A percentile compares a stretch with the other conserved stretches of the same genome.
Evolutionary conservation across 2,888 invertebrate species (phyloP).

Genomic region (Zootermopsis nevadensis): DNA sequence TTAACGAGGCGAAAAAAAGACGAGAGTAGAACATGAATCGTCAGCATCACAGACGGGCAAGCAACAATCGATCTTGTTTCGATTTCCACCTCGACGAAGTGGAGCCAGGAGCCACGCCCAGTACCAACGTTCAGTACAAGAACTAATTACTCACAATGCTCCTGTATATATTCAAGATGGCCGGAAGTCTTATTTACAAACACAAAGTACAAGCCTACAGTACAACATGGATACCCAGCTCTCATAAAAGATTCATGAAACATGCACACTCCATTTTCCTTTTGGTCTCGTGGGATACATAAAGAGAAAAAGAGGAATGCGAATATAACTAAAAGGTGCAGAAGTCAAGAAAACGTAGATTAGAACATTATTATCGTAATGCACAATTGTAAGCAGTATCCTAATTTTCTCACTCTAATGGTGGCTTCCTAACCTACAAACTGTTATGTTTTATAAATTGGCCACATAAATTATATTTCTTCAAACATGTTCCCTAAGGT

Average conservation of each 20-base stretch:
- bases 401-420: no score
- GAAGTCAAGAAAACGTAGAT: background rate
- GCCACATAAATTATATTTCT: no score
- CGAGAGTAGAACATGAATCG: background rate
- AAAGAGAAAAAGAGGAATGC: background rate
- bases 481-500: no score
- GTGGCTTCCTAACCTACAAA: no score
- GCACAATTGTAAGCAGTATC: no score
- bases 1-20: background rate
- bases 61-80: slow-evolving; percentile 9
- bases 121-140: background rate
- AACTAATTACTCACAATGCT: slow-evolving; percentile 1
- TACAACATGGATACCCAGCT: background rate
- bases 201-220: background rate
- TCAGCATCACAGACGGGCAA: background rate
- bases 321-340: background rate
- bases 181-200: background rate
- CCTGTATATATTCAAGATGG: background rate
- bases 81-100: background rate
- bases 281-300: background rate
- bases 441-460: no score
- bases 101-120: slow-evolving; percentile 12
- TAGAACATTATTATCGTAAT: no score
- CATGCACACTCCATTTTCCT: background rate
- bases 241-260: background rate